These are phyloP conservation scores for Hydrozoanthus tunicans DNA, from an alignment of 64 coral and sea anemone species.

Conservation along the genomic window DNA sequence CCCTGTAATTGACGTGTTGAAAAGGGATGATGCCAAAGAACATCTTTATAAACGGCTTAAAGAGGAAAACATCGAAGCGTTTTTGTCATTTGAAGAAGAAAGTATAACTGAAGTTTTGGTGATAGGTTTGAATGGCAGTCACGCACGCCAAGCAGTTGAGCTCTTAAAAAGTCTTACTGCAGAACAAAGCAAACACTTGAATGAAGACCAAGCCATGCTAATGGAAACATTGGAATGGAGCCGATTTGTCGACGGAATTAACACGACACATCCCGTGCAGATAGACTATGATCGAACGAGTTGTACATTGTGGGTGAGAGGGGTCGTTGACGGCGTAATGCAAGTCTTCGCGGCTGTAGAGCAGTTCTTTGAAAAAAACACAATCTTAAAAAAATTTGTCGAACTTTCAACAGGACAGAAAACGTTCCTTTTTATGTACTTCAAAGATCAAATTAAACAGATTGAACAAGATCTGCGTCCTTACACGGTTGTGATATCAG, in stretches of 20 bases:
- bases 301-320: conserved; percentile 16
- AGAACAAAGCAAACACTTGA: conserved; percentile 52
- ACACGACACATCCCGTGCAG: background rate
- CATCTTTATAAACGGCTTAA: conserved; percentile 13
- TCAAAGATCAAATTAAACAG: conserved; percentile 21
- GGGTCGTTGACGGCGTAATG: background rate
- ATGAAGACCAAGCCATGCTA: conserved; percentile 32
- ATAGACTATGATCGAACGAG: conserved; percentile 10
- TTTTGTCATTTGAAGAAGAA: conserved; percentile 28
- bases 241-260: background rate
- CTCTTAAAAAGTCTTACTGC: conserved; percentile 19
- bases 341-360: background rate
- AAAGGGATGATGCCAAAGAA: conserved; percentile 1
- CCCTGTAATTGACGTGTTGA: conserved; percentile 11
- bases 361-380: conserved; percentile 60
- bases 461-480: conserved; percentile 5
- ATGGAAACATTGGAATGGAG: conserved; percentile 35
- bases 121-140: conserved; percentile 30
- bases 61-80: background rate
- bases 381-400: conserved; percentile 27
- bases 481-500: conserved; percentile 20
- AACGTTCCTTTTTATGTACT: conserved; percentile 44
- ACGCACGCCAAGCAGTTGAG: conserved; percentile 17
- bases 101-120: conserved; percentile 43
- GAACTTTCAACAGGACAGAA: conserved; percentile 1